Conservation (phyloP, 1,140 invertebrate genomes). For the Mercenaria mercenaria region DNA sequence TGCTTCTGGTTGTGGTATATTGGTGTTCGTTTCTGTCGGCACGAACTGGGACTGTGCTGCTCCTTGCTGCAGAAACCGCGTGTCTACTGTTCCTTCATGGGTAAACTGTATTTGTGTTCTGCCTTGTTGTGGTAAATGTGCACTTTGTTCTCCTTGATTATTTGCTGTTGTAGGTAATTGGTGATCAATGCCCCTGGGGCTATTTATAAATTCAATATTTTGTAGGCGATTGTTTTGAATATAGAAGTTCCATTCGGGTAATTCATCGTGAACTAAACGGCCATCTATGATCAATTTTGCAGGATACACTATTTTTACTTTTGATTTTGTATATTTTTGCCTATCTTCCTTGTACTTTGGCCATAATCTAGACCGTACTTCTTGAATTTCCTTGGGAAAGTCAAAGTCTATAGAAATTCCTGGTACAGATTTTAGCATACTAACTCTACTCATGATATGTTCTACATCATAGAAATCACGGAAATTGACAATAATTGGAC, state of each 20-base stretch:
- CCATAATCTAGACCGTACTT: neutral
- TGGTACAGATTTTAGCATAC: neutral
- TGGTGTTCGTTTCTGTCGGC: no score
- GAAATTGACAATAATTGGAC: conserved; percentile 19
- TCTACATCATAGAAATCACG: conserved; percentile 23
- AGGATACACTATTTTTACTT: neutral
- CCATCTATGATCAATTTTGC: neutral
- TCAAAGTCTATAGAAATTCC: neutral
- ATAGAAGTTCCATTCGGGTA: neutral
- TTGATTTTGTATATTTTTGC: neutral
- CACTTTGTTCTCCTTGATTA: no score
- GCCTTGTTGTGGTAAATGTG: no score
- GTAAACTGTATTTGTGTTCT: no score
- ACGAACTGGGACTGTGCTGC: no score
- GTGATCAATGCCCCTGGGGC: no score
- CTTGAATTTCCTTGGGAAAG: conserved; percentile 1
- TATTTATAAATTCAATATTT: no score
- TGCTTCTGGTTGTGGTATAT: no score
- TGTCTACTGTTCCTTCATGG: no score
- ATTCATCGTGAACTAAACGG: neutral
- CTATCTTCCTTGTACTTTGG: neutral
- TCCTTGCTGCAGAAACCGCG: no score
- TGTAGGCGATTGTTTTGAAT: neutral
- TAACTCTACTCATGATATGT: neutral
- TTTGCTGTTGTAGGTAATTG: no score